A percentile compares a stretch with the other conserved stretches of the same genome.
phyloP scores from a whole-genome alignment of 35 echinoderm and acorn worm genomes.

The Nesometra sesokonis region DNA sequence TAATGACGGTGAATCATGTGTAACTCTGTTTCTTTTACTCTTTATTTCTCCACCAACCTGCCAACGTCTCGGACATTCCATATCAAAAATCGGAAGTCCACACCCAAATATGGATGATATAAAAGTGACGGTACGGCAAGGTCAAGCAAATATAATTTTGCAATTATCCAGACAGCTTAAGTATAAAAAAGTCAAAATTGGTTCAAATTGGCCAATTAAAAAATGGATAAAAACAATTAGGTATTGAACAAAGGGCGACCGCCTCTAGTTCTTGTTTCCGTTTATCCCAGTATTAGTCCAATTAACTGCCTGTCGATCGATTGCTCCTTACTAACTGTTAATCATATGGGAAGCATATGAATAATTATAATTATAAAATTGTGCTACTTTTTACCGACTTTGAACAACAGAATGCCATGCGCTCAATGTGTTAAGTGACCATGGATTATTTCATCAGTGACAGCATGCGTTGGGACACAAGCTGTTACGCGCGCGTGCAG shows the following conservation, averaged over 20 bases:
- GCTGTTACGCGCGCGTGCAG: too few relatives aligned
- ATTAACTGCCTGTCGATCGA: neutral
- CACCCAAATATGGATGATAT: neutral
- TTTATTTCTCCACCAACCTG: neutral
- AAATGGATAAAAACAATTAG: neutral
- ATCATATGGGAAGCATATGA: neutral
- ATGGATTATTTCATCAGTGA: too few relatives aligned
- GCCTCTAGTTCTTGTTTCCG: neutral
- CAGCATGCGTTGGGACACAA: too few relatives aligned
- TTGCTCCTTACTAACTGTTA: neutral
- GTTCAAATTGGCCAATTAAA: neutral
- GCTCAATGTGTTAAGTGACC: too few relatives aligned
- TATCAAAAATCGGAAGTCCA: neutral
- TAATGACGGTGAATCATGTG: neutral
- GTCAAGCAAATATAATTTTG: neutral
- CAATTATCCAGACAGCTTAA: neutral
- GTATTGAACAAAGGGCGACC: neutral
- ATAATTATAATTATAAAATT: neutral
- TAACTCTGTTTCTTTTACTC: neutral
- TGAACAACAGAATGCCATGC: too few relatives aligned
- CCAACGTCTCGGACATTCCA: neutral
- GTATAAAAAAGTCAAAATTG: neutral
- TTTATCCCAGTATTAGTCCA: neutral
- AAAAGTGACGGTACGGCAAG: neutral
- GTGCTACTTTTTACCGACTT: neutral